Evolutionary conservation across 2,888 invertebrate genomes (phyloP).

Genomic region (Mellilla xanthometata): DNA sequence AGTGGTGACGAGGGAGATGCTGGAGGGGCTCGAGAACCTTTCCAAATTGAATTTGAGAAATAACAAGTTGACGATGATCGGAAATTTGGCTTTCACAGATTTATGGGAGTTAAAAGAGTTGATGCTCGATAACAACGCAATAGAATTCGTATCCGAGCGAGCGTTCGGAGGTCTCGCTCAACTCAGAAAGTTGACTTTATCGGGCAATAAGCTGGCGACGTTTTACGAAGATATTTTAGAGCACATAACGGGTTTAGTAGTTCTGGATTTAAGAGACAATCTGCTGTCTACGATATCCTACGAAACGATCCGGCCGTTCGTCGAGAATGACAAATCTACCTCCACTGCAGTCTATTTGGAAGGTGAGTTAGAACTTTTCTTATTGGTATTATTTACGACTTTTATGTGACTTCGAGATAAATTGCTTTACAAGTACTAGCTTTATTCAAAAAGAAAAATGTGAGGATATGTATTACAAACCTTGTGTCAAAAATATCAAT

Average conservation of each 20-base stretch:
- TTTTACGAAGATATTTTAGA: constrained; percentile 88
- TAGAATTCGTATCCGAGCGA: constrained; percentile 88
- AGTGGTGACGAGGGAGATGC: constrained; percentile 89
- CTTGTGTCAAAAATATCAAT: too few species aligned
- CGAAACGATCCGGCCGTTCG: constrained; percentile 88
- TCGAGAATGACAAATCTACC: constrained; percentile 88
- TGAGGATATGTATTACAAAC: too few species aligned
- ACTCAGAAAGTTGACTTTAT: constrained; percentile 86
- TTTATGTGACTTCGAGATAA: neutral
- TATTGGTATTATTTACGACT: constrained; percentile 35
- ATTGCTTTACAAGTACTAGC: neutral
- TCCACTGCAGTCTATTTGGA: constrained; percentile 88
- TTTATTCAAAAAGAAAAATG: too few species aligned
- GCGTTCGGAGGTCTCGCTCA: constrained; percentile 89
- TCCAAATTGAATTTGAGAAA: constrained; percentile 87
- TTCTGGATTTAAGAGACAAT: constrained; percentile 90
- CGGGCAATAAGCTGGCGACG: constrained; percentile 87
- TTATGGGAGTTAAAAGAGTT: constrained; percentile 87
- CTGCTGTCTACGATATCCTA: constrained; percentile 88
- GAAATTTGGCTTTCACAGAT: constrained; percentile 90
- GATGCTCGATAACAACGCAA: constrained; percentile 86
- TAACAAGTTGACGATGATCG: constrained; percentile 90
- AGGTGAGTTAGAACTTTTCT: constrained; percentile 83
- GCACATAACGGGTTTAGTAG: constrained; percentile 86
- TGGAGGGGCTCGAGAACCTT: constrained; percentile 88